A percentile compares a stretch with the other conserved stretches of the same genome.
Evolutionary conservation across 2,797 vertebrate genomes (phyloP).

Genomic region (Argyrosomus regius): DNA sequence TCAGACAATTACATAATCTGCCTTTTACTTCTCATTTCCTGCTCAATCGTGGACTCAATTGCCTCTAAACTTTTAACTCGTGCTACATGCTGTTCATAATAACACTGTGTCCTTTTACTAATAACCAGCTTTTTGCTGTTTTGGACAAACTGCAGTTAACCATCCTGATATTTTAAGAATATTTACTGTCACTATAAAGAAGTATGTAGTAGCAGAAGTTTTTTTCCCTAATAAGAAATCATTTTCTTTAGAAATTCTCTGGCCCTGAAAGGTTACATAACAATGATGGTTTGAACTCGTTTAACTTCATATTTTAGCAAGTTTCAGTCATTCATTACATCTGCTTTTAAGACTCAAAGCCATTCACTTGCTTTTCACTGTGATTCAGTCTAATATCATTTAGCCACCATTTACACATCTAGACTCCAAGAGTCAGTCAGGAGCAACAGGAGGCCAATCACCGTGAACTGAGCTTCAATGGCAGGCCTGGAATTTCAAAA

Average conservation of each 20-base stretch:
- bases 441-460: background rate
- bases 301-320: too few relatives aligned
- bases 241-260: too few relatives aligned
- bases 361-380: too few relatives aligned
- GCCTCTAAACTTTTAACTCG: background rate
- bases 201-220: too few relatives aligned
- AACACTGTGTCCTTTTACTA: background rate
- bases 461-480: background rate
- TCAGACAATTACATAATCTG: background rate
- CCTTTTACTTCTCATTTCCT: background rate
- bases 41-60: background rate
- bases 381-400: background rate
- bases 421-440: background rate
- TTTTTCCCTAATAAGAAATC: too few relatives aligned
- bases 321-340: too few relatives aligned
- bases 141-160: background rate
- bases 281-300: too few relatives aligned
- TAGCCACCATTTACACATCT: background rate
- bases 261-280: too few relatives aligned
- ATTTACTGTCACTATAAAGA: background rate
- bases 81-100: background rate
- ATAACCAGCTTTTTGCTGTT: background rate
- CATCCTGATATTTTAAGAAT: background rate
- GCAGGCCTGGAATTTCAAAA: too few relatives aligned
- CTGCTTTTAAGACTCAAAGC: too few relatives aligned